Evolutionary conservation across 2,113 vertebrate genomes (phyloP).

Genomic region (Sceloporus undulatus): DNA sequence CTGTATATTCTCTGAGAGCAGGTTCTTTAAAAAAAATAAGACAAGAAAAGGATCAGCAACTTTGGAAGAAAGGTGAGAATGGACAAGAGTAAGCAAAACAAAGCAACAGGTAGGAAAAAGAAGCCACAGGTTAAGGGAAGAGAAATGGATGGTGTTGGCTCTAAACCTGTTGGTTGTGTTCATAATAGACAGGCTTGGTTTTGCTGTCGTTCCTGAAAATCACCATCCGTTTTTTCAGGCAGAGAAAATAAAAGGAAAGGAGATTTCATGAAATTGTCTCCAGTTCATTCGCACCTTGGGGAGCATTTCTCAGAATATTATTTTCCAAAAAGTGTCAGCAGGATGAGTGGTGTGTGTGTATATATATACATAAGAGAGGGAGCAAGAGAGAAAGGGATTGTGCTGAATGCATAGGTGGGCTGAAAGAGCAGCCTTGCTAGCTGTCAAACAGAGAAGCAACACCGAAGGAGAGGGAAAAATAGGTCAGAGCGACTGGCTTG

Average conservation of each 20-base stretch:
- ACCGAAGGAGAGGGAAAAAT: constrained; percentile 74
- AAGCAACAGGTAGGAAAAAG: background rate
- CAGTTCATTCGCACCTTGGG: no score
- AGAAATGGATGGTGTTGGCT: background rate
- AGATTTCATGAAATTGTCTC: background rate
- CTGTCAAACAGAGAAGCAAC: constrained; percentile 77
- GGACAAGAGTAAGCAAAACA: background rate
- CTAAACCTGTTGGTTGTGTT: background rate
- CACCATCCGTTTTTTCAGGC: background rate
- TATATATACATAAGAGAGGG: no score
- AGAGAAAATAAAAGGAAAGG: background rate
- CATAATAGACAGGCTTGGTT: background rate
- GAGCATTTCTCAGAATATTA: background rate
- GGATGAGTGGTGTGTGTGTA: background rate
- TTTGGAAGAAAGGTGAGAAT: no score
- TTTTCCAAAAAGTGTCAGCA: background rate
- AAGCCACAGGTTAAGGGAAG: background rate
- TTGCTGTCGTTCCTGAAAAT: background rate
- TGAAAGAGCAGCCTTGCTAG: constrained; percentile 66
- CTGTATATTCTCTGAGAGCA: no score
- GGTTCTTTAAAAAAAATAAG: no score
- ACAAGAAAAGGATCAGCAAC: no score
- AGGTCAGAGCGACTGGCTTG: constrained; percentile 80
- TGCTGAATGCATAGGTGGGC: constrained; percentile 63
- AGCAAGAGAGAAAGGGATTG: background rate